Evolutionary conservation across 2,888 invertebrate genomes (phyloP), one percentile per base, ranked within the genome.

Genomic region (Agrenia bidenticulata): DNA sequence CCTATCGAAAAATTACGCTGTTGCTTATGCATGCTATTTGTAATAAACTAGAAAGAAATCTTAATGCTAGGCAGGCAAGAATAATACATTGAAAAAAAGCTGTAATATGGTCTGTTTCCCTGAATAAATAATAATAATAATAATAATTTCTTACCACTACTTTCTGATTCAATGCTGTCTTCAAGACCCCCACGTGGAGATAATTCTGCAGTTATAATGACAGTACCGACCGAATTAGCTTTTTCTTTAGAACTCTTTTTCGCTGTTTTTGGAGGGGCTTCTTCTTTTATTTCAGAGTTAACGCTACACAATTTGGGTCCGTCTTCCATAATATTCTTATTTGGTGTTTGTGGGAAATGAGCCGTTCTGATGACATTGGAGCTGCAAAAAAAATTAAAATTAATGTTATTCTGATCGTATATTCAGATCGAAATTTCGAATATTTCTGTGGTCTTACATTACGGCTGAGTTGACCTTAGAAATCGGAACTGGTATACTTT

Each of bases 381-480:
- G n/a, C 58, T 58, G 15, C 15, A 39, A 45, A 58, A 24, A 55
- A 26, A 17, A 55, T 19, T 45, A 53, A 23, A 53, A 53, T 17
- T 17, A 23, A 53, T 17, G 5, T 21, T 21, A 23, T 24, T 53
- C 23, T 53, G 7, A 13, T 53, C 24, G 15, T 15, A 37, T 23
- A n/a, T 55, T 55, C 26, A 17, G 27, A n/a, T 11, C n/a, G 50
- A 13, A 49, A 49, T 13, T 49, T 7, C 21, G 50, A 53, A 13
- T 7, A 15, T 17, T 13, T 7, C 5, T 55, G 37, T n/a, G 17
- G 11, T 59, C 70, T 64, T 70, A 70, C 70, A 70, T 70, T 2
- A 70, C 70, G 56, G 53, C 72, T n/a, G 64, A 72, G 64, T 60
- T 75, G 61, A 58, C 75, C 74, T 61, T 76, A 62, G 56, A 74